Conservation (phyloP, 1,140 invertebrate genomes). For the Agrilus planipennis region DNA sequence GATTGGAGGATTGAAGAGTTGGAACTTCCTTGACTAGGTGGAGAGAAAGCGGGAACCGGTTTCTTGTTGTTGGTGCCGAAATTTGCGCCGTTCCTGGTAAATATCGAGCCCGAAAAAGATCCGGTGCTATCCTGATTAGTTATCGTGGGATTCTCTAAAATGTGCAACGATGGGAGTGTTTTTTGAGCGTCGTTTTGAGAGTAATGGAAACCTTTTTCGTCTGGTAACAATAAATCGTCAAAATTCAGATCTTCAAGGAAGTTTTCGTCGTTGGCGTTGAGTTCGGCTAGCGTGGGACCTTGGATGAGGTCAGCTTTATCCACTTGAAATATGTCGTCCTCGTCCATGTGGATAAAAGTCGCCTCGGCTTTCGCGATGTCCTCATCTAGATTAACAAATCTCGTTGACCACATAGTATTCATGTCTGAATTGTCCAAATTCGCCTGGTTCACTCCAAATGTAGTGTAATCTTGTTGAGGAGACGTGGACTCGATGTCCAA, state of each 20-base stretch:
- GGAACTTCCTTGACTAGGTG: constrained; percentile 43
- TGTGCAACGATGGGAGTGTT: too few relatives aligned
- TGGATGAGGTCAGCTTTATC: constrained; percentile 73
- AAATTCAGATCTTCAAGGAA: constrained; percentile 72
- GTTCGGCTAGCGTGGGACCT: constrained; percentile 74
- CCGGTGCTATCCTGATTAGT: too few relatives aligned
- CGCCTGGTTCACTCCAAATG: constrained; percentile 4
- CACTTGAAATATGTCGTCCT: constrained; percentile 82
- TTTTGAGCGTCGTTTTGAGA: too few relatives aligned
- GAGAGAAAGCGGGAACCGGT: constrained; percentile 40
- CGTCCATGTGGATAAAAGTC: constrained; percentile 62
- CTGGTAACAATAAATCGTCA: constrained; percentile 67
- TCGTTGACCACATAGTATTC: constrained; percentile 28
- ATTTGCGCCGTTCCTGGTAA: constrained; percentile 1
- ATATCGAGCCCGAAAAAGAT: too few relatives aligned
- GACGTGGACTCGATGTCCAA: constrained; percentile 37
- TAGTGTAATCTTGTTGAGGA: constrained; percentile 22
- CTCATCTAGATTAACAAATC: constrained; percentile 16
- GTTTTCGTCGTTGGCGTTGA: constrained; percentile 76
- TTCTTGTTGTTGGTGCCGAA: constrained; percentile 21
- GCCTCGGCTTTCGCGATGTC: constrained; percentile 42
- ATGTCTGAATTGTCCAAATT: constrained; percentile 30
- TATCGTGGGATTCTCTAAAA: too few relatives aligned
- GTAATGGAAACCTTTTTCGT: too few relatives aligned
- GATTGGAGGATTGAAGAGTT: constrained; percentile 43